These are phyloP conservation scores for Oligia fasciuncula DNA, from an alignment of 2,888 invertebrate species.

Conservation along the genomic window DNA sequence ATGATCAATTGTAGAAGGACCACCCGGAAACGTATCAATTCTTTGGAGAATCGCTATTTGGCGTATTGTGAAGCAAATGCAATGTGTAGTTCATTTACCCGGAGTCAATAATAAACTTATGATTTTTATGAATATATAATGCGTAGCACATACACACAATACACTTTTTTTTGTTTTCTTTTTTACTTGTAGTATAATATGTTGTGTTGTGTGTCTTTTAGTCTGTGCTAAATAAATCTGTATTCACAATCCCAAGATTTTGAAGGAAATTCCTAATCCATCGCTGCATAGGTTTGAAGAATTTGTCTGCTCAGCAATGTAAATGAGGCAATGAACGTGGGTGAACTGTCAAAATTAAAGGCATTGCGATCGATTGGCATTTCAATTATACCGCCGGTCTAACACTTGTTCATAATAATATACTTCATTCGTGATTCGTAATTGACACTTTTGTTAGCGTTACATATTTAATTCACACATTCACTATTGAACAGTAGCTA, in stretches of 20 bases:
- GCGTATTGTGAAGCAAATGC: neutral
- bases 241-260: neutral
- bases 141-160: too few species aligned
- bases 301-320: neutral
- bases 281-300: too few species aligned
- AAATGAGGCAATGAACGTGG: neutral
- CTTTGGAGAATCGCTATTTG: neutral
- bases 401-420: slow-evolving; percentile 12
- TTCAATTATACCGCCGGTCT: neutral
- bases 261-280: neutral
- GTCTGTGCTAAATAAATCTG: neutral
- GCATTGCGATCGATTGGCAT: neutral
- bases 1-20: neutral
- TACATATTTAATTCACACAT: slow-evolving; percentile 51
- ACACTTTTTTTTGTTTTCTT: neutral
- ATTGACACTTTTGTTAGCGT: slow-evolving; percentile 19
- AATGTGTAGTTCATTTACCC: neutral
- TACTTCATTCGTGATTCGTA: slow-evolving; percentile 9
- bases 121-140: neutral
- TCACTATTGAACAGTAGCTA: slow-evolving; percentile 50
- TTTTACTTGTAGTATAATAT: neutral
- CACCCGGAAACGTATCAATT: neutral
- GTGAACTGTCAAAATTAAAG: neutral
- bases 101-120: neutral
- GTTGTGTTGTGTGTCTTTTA: neutral